Conservation (phyloP, 2,888 invertebrate genomes). For the Rotaria magnacalcarata region DNA sequence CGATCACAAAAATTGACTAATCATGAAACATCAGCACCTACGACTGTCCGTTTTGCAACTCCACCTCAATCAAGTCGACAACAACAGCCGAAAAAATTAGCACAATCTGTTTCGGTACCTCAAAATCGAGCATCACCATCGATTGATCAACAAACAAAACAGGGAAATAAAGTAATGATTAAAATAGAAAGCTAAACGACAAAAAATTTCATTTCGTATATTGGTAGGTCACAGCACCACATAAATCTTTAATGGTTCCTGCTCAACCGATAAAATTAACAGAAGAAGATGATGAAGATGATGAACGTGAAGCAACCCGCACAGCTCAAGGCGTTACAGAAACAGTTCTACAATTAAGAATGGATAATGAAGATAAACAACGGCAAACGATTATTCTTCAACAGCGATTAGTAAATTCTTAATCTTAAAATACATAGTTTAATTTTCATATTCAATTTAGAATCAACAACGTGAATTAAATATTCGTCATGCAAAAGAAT, state of each 20-base stretch:
- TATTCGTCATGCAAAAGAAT: slow-evolving; percentile 57
- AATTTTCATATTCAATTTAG: slow-evolving; percentile 48
- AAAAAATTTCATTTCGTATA: too few species aligned
- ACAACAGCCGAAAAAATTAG: background rate
- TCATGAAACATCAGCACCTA: too few species aligned
- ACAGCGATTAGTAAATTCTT: background rate
- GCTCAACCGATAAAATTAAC: background rate
- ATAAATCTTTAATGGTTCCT: too few species aligned
- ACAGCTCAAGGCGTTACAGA: too few species aligned
- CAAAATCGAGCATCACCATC: background rate
- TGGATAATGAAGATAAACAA: slow-evolving; percentile 26
- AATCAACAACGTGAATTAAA: slow-evolving; percentile 59
- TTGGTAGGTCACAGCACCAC: too few species aligned
- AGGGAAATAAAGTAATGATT: background rate
- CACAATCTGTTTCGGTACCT: background rate
- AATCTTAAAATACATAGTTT: too few species aligned
- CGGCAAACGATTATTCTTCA: background rate
- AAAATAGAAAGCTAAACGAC: too few species aligned
- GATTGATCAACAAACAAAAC: background rate
- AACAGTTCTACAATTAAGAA: background rate
- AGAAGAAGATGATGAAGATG: too few species aligned
- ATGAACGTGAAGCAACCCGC: too few species aligned
- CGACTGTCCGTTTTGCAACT: background rate
- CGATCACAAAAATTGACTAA: too few species aligned
- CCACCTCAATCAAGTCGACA: slow-evolving; percentile 1